Evolutionary conservation across 2,113 vertebrate genomes (phyloP), one percentile per base, ranked within the genome.

Genomic region (Burhinus oedicnemus): DNA sequence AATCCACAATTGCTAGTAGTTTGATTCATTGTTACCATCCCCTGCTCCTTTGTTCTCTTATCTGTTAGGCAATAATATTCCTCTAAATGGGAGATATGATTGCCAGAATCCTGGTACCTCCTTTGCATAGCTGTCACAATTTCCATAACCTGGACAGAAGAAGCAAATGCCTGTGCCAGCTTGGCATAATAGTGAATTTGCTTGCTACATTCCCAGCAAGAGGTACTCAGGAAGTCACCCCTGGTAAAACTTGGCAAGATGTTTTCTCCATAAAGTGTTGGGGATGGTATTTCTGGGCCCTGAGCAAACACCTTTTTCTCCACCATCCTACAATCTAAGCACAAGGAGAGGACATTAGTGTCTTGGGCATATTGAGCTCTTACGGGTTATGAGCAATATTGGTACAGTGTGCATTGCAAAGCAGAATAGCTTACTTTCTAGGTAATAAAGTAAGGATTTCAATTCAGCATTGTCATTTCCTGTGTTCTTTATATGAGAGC

Each of bases 361-460:
- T 62, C 14, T 34, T 88, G 45, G 57, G 29, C 20, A 42, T 30
- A 25, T 0, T 55, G 68, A 80, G 29, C 6, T 83, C 82, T 47
- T 70, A 47, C 14, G 44, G 32, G 4, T 69, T 88, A 30, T 85
- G 7, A 55, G 45, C 45, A 36, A 2, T 83, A 40, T 17, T 75
- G 38, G 23, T 79, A 49, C 34, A 65, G 44, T n/a, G 11, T 66
- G 30, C 40, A 79, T 70, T 87, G 23, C 65, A 93, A 79, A 88
- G 32, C 34, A 42, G 30, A 82, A 30, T 52, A 83, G 14, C 44
- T 94, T 82, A 25, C 47, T 57, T 89, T 52, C 44, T 65, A 60
- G 34, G 38, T 76, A 72, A 80, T 92, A 94, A 90, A 87, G 45
- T 79, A 86, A 54, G n/a, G 36, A 62, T 87, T 92, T 93, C 69